These are phyloP conservation scores for Coluber constrictor DNA, from an alignment of 2,797 vertebrate species.

Conservation along the genomic window DNA sequence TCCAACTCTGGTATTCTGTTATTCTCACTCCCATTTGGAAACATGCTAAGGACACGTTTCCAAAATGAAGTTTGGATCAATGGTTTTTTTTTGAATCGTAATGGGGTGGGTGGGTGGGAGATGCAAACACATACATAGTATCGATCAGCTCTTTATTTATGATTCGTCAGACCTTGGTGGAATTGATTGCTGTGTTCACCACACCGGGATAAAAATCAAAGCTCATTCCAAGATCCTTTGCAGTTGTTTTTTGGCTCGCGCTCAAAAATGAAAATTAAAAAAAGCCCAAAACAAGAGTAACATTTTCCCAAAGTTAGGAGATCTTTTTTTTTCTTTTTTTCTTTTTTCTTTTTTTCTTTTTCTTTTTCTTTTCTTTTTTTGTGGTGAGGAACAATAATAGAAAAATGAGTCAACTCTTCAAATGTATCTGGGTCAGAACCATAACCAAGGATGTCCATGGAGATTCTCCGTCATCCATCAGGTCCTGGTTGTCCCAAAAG, in stretches of 20 bases:
- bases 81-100: constrained; percentile 58
- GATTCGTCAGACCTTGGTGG: constrained; percentile 67
- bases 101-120: not conserved
- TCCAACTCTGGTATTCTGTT: not conserved
- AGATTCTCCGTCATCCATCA: too few species aligned
- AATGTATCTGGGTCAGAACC: constrained; percentile 5
- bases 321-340: not conserved
- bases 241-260: constrained; percentile 47
- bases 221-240: constrained; percentile 50
- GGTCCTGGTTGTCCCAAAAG: too few species aligned
- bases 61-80: constrained; percentile 52
- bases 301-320: not conserved
- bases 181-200: constrained; percentile 62
- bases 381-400: not conserved
- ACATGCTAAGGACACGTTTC: constrained; percentile 55
- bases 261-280: not conserved
- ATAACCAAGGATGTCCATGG: not conserved
- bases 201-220: constrained; percentile 69
- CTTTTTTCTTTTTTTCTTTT: too few species aligned
- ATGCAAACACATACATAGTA: constrained; percentile 46
- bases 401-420: constrained; percentile 29
- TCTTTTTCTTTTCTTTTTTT: not conserved
- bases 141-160: constrained; percentile 71
- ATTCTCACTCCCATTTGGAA: constrained; percentile 15
- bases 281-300: rapidly evolving